Percentiles rank a stretch among this genome's conserved stretches.
Evolutionary conservation across 2,797 vertebrate genomes (phyloP).

Genomic region (Artibeus jamaicensis): DNA sequence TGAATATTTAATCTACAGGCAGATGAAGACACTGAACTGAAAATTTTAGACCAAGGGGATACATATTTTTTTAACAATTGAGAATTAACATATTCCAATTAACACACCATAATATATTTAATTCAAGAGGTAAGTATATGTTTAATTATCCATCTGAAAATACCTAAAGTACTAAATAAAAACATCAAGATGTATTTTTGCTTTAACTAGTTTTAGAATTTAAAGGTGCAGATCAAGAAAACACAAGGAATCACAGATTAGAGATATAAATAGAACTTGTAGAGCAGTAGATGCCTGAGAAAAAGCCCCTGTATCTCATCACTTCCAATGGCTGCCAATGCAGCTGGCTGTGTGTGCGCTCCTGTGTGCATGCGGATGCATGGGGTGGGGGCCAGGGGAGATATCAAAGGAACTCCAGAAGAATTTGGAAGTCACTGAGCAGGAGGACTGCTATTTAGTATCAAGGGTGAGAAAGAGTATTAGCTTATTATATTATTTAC

Average conservation of each 20-base stretch:
- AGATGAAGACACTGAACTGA: not conserved
- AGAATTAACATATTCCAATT: not conserved
- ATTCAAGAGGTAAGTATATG: not conserved
- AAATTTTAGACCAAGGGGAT: not conserved
- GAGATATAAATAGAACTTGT: not conserved
- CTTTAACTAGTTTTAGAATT: not conserved
- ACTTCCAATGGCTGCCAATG: not conserved
- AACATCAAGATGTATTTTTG: not conserved
- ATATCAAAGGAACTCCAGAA: not conserved
- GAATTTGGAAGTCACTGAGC: not conserved
- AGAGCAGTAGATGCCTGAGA: not conserved
- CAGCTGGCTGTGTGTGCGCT: not conserved
- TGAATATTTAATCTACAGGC: not conserved
- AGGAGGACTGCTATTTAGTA: not conserved
- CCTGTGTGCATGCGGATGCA: no score
- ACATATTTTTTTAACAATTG: not conserved
- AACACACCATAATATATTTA: not conserved
- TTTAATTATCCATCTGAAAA: not conserved
- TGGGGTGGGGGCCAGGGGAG: fast-evolving
- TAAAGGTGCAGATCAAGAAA: not conserved
- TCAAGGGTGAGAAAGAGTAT: not conserved
- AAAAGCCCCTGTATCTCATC: no score
- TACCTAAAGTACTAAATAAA: not conserved
- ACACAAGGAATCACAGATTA: not conserved
- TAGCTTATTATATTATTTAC: not conserved